These are phyloP conservation scores for Puffinus mauretanicus DNA, from an alignment of 2,113 vertebrate species.

Conservation along the genomic window DNA sequence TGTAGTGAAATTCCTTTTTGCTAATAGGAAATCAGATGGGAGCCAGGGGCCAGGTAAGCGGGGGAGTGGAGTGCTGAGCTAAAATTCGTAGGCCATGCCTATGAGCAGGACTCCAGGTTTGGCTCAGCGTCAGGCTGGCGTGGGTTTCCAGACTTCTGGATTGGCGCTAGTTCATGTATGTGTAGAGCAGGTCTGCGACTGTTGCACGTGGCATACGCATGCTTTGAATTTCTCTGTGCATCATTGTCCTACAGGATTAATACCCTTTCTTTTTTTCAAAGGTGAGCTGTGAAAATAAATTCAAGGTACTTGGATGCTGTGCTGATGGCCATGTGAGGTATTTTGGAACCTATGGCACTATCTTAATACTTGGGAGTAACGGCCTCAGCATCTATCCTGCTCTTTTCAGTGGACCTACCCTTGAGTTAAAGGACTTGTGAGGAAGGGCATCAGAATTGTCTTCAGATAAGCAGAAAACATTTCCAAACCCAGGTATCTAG, in stretches of 20 bases:
- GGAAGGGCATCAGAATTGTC: neutral
- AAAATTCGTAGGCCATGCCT: neutral
- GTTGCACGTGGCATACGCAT: rapidly evolving
- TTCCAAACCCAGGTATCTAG: slow-evolving; percentile 31
- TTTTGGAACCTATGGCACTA: neutral
- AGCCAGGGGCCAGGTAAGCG: neutral
- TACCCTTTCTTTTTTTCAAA: neutral
- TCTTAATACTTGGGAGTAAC: neutral
- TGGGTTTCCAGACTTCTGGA: neutral
- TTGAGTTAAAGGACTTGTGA: neutral
- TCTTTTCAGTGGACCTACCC: neutral
- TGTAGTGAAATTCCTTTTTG: neutral
- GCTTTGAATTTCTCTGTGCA: neutral
- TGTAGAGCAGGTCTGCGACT: neutral
- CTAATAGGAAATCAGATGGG: neutral
- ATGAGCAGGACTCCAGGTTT: neutral
- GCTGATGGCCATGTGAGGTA: neutral
- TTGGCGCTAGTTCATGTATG: neutral
- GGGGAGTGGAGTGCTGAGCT: neutral
- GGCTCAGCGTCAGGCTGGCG: rapidly evolving
- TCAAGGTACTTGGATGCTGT: neutral
- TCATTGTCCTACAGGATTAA: neutral
- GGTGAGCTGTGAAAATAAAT: neutral
- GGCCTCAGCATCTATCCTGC: neutral
- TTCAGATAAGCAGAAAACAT: slow-evolving; percentile 26